phyloP scores from a whole-genome alignment of 2,888 invertebrate species.

The Bedellia somnulentella region DNA sequence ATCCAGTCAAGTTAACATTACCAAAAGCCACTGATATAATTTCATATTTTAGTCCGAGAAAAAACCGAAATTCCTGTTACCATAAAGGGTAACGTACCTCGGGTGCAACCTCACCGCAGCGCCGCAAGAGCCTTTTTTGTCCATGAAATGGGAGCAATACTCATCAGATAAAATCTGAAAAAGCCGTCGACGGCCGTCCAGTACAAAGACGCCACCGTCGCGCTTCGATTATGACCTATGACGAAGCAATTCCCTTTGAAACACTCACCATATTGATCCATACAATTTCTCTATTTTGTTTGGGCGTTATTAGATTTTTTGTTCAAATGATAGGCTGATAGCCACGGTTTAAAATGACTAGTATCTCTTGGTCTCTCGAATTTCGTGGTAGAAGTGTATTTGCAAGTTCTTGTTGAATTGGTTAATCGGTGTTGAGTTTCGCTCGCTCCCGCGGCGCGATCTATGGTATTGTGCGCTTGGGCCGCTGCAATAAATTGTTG shows the following conservation, averaged over 20 bases:
- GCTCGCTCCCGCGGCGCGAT: slow-evolving; percentile 42
- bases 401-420: slow-evolving; percentile 8
- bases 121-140: slow-evolving; percentile 25
- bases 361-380: slow-evolving; percentile 13
- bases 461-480: slow-evolving; percentile 41
- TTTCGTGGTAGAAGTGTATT: slow-evolving; percentile 3
- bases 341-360: slow-evolving; percentile 19
- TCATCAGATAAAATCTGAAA: slow-evolving; percentile 56
- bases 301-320: slow-evolving; percentile 49
- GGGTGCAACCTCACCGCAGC: slow-evolving; percentile 3
- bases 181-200: slow-evolving; percentile 36
- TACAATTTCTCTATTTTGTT: slow-evolving; percentile 49
- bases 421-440: slow-evolving; percentile 17
- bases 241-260: slow-evolving; percentile 53
- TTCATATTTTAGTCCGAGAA: neutral
- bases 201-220: slow-evolving; percentile 12
- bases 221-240: slow-evolving; percentile 57
- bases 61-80: neutral
- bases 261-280: slow-evolving; percentile 57
- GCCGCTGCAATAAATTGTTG: slow-evolving; percentile 46
- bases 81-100: slow-evolving; percentile 5
- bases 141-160: slow-evolving; percentile 51
- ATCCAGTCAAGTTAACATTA: no score
- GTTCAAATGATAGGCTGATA: slow-evolving; percentile 17
- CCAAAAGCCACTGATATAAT: neutral